Conservation (phyloP, 2,888 invertebrate genomes). For the Antheraea yamamai region DNA sequence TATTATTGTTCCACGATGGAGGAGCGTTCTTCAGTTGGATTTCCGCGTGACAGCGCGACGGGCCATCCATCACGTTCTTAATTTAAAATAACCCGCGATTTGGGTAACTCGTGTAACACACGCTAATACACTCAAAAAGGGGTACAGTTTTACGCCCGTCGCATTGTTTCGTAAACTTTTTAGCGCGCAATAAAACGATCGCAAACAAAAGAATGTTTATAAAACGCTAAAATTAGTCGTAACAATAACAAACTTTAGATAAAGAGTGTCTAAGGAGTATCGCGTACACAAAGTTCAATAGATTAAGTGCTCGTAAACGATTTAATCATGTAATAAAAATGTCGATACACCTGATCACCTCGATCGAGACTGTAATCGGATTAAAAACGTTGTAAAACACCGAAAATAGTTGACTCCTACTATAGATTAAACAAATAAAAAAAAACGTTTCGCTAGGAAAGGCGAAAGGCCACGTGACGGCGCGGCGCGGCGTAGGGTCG, state of each 20-base stretch:
- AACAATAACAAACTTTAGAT: slow-evolving; percentile 55
- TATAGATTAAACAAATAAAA: slow-evolving; percentile 82
- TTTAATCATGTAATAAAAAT: slow-evolving; percentile 75
- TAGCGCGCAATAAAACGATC: slow-evolving; percentile 56
- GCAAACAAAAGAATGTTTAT: slow-evolving; percentile 58
- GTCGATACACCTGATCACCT: slow-evolving; percentile 72
- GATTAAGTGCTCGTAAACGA: slow-evolving; percentile 74
- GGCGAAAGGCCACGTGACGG: slow-evolving; percentile 76
- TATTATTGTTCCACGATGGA: slow-evolving; percentile 75
- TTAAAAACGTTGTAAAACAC: slow-evolving; percentile 70
- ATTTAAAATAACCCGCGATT: slow-evolving; percentile 78
- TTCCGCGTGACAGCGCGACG: slow-evolving; percentile 72
- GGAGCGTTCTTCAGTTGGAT: slow-evolving; percentile 60
- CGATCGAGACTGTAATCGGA: slow-evolving; percentile 65
- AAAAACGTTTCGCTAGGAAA: slow-evolving; percentile 74
- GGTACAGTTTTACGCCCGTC: slow-evolving; percentile 59
- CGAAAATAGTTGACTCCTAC: slow-evolving; percentile 69
- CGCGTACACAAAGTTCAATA: slow-evolving; percentile 63
- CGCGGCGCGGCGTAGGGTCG: slow-evolving; percentile 53
- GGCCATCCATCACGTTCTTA: slow-evolving; percentile 79
- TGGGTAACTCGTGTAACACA: slow-evolving; percentile 61
- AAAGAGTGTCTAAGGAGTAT: slow-evolving; percentile 57
- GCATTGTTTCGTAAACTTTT: slow-evolving; percentile 64
- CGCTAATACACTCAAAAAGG: slow-evolving; percentile 67
- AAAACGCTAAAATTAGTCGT: slow-evolving; percentile 52